Percentiles rank a stretch among this genome's conserved stretches.
Evolutionary conservation across 2,888 invertebrate species (phyloP).

Genomic region (Pegoplata infirma): DNA sequence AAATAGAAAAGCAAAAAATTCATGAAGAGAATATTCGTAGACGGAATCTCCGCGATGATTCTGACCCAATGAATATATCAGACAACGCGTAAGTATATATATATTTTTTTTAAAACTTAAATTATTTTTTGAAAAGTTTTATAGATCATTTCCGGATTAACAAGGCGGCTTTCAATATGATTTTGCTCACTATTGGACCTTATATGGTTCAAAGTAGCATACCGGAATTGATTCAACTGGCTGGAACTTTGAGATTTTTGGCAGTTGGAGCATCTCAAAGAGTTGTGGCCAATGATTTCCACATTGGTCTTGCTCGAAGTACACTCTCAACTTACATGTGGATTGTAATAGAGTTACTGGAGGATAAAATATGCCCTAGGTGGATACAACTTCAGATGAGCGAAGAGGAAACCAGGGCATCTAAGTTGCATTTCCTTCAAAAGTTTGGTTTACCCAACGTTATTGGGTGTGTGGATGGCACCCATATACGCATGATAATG

Average conservation of each 20-base stretch:
- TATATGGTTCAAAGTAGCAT: neutral
- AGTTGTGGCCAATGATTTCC: neutral
- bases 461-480: constrained; percentile 1
- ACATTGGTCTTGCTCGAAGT: neutral
- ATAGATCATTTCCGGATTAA: neutral
- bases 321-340: neutral
- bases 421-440: neutral
- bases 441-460: neutral
- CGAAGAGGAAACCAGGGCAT: neutral
- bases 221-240: neutral
- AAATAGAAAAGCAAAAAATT: no score
- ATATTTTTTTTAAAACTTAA: neutral
- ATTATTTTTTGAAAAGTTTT: neutral
- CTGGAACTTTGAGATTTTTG: neutral
- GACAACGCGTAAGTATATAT: neutral
- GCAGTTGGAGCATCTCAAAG: neutral
- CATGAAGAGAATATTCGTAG: no score
- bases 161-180: neutral
- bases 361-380: neutral
- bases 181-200: no score
- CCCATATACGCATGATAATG: neutral
- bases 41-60: neutral
- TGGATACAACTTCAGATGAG: neutral
- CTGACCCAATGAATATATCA: neutral
- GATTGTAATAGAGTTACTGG: neutral